A percentile compares a stretch with the other conserved stretches of the same genome.
Evolutionary conservation across 2,888 invertebrate species (phyloP).

Genomic region (Junonia oenone): DNA sequence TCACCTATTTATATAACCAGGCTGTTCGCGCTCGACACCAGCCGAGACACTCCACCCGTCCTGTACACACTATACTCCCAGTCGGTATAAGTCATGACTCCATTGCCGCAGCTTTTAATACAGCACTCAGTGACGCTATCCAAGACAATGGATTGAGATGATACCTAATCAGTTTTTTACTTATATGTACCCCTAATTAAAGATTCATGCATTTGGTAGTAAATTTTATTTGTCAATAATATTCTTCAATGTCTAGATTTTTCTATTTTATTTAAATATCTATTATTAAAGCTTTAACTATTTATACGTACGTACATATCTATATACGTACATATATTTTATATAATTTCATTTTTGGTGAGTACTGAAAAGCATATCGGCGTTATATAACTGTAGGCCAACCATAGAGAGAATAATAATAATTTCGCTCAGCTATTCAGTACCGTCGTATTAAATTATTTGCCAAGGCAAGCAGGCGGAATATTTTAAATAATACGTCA

Average conservation of each 20-base stretch:
- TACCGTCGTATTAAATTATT: constrained; percentile 8
- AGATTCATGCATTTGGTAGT: not conserved
- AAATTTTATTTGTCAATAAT: not conserved
- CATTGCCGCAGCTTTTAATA: constrained; percentile 61
- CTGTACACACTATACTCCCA: constrained; percentile 51
- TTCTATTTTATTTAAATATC: no score
- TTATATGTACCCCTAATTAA: constrained; percentile 28
- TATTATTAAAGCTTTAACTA: no score
- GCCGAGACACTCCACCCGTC: constrained; percentile 52
- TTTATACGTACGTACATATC: no score
- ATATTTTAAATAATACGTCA: constrained; percentile 20
- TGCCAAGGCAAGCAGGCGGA: constrained; percentile 15
- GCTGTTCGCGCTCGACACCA: constrained; percentile 49
- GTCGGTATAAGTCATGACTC: constrained; percentile 48
- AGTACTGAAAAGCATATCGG: not conserved
- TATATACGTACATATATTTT: no score
- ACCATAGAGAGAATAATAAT: not conserved
- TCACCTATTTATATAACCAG: constrained; percentile 77
- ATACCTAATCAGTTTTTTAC: constrained; percentile 29
- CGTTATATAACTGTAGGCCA: not conserved
- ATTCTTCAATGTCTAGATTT: no score
- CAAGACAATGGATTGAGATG: constrained; percentile 43
- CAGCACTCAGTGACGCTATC: constrained; percentile 44
- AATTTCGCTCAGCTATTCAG: not conserved
- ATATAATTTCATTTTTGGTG: not conserved